Percentiles rank a stretch among this genome's conserved stretches.
phyloP scores from a whole-genome alignment of 2,888 invertebrate genomes.

The Ametastegia equiseti region DNA sequence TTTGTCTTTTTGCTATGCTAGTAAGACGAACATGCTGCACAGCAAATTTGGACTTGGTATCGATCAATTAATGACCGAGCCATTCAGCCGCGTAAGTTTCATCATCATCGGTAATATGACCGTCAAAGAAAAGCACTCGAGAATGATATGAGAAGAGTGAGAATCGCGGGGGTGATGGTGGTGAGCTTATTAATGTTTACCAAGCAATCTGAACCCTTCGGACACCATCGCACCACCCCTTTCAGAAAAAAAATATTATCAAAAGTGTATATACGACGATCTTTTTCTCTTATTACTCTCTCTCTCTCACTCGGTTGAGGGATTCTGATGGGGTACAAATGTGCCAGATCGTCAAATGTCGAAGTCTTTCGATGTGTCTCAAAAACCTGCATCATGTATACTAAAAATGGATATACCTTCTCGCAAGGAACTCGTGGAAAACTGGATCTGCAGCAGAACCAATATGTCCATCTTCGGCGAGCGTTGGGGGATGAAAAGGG shows the following conservation, averaged over 20 bases:
- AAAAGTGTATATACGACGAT: no score
- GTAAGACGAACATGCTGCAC: no score
- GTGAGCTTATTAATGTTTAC: constrained; percentile 41
- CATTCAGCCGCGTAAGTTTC: background rate
- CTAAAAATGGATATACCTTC: no score
- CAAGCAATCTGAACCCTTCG: constrained; percentile 14
- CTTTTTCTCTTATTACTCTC: no score
- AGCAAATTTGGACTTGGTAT: no score
- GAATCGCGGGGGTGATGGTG: background rate
- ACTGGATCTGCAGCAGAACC: constrained; percentile 55
- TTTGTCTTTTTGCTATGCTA: no score
- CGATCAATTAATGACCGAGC: no score
- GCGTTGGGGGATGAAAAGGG: no score
- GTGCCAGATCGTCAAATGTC: background rate
- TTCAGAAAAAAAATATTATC: no score
- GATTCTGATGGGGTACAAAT: background rate
- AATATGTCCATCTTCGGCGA: constrained; percentile 74
- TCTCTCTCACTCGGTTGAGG: background rate
- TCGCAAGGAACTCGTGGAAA: background rate
- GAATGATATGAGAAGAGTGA: background rate
- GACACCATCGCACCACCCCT: no score
- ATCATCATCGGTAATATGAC: background rate
- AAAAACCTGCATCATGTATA: no score
- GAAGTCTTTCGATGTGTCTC: no score
- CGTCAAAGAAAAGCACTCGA: background rate